Evolutionary conservation across 2,113 vertebrate species (phyloP), one percentile per base, ranked within the genome.

Genomic region (Pyxicephalus adspersus): DNA sequence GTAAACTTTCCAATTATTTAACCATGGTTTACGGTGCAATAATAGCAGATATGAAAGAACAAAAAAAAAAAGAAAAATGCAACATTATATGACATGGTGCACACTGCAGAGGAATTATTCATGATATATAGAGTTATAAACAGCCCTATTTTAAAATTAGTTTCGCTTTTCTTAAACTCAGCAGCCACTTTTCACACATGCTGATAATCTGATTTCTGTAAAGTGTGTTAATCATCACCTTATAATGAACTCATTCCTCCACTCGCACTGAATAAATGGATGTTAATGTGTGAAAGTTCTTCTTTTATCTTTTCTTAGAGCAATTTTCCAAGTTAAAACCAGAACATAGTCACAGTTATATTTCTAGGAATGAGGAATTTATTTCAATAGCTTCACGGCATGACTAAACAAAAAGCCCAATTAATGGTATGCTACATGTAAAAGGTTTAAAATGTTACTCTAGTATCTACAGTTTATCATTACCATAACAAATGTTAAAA

Each of bases 201-300:
- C 77, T 80, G 77, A 63, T 71, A 71, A 72, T 72, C 77, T 71
- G 77, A 71, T 80, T 80, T 80, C 57, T 72, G 66, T 22, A 71
- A 76, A 71, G 67, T 31, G 77, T 54, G 67, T 72, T 80, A 80
- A 80, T 80, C 63, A 58, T 54, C 77, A 80, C 77, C 45, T 80
- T 71, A 71, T 80, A 72, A 80, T 80, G 57, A 80, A 71, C 77
- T 68, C 77, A 80, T 80, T 80, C 66, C 77, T 60, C n/a, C 57
- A 71, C 55, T 80, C 77, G 5, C 77, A 23, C 66, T 71, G 77
- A 70, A 80, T 71, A 71, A 71, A 71, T 63, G 55, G 77, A 70
- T 80, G 66, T 50, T 80, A 72, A 72, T 63, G 66, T 80, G 66
- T 22, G 34, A 71, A 76, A 31, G 22, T 23, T 71, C 71, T 45